Conservation (phyloP, 1,140 invertebrate species). For the Penaeus chinensis region DNA sequence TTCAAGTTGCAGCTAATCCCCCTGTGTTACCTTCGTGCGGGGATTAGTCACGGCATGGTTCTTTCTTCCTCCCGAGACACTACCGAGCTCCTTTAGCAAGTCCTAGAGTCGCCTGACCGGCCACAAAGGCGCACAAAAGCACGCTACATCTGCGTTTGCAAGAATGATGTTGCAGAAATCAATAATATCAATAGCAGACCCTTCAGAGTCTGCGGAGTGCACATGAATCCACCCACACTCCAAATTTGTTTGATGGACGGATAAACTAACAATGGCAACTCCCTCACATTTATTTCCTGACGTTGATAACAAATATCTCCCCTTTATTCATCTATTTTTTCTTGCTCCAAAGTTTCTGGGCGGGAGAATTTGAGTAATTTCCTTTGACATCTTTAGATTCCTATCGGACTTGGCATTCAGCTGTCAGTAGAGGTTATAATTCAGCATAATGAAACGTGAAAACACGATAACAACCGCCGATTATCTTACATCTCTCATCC, state of each 20-base stretch:
- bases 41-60: background rate
- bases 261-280: slow-evolving; percentile 42
- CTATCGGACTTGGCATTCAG: slow-evolving; percentile 13
- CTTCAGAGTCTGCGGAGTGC: slow-evolving; percentile 45
- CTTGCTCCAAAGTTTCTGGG: background rate
- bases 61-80: background rate
- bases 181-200: slow-evolving; percentile 52
- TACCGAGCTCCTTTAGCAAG: background rate
- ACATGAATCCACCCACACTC: slow-evolving; percentile 44
- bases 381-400: slow-evolving; percentile 27
- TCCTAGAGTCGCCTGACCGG: slow-evolving; percentile 19
- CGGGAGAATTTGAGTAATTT: background rate
- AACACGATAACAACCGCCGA: slow-evolving; percentile 10
- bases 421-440: slow-evolving; percentile 37
- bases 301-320: slow-evolving; percentile 23
- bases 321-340: slow-evolving; percentile 14
- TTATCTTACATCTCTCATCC: slow-evolving; percentile 55
- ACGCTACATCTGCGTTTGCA: slow-evolving; percentile 51
- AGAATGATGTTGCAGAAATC: slow-evolving; percentile 57
- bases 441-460: slow-evolving; percentile 34
- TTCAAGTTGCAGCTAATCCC: too few relatives aligned
- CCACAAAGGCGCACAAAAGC: slow-evolving; percentile 43
- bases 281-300: slow-evolving; percentile 40
- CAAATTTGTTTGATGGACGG: slow-evolving; percentile 48
- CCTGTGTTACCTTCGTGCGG: too few relatives aligned